Conservation (phyloP, 2,888 invertebrate genomes). For the Pogonocherus hispidulus region DNA sequence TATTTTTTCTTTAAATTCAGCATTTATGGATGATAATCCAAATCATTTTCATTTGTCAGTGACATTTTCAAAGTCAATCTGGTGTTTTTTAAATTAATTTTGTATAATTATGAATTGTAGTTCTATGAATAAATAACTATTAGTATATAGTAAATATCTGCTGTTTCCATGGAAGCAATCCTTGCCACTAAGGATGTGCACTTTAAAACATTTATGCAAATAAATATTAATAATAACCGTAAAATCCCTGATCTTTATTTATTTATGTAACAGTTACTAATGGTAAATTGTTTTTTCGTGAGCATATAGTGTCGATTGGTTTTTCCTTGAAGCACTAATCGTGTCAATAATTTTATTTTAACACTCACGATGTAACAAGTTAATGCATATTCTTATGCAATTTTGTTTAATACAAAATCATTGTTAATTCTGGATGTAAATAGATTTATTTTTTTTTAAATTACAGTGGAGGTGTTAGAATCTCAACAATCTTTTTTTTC, state of each 20-base stretch:
- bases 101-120: too few species aligned
- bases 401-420: not conserved
- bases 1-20: too few species aligned
- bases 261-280: not conserved
- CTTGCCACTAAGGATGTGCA: not conserved
- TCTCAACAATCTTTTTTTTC: too few species aligned
- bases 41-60: too few species aligned
- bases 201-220: not conserved
- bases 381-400: not conserved
- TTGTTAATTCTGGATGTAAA: not conserved
- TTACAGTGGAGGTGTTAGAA: too few species aligned
- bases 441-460: not conserved
- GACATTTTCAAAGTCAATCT: too few species aligned
- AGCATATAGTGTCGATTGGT: not conserved
- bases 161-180: not conserved
- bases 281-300: not conserved
- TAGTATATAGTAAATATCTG: not conserved
- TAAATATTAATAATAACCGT: not conserved
- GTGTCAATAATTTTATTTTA: not conserved
- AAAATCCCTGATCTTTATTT: too few species aligned
- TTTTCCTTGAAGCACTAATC: constrained; percentile 8
- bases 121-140: not conserved
- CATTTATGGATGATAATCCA: too few species aligned
- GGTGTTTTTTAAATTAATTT: too few species aligned
- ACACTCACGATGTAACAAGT: constrained; percentile 8